phyloP scores from a whole-genome alignment of 2,113 vertebrate species.

The Megaptera novaeangliae region DNA sequence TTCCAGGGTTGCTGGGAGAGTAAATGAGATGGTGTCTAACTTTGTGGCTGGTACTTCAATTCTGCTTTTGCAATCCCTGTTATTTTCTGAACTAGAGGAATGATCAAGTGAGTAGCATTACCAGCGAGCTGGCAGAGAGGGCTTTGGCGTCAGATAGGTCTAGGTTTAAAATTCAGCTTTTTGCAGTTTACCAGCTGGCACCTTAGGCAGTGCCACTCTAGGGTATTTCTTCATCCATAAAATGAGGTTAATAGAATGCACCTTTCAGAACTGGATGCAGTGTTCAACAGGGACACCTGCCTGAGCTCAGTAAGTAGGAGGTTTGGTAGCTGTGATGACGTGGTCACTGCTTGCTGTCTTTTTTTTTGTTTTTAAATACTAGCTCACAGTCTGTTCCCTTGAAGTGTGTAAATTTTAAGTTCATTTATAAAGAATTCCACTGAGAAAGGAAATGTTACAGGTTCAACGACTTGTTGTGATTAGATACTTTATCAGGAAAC shows the following conservation, averaged over 20 bases:
- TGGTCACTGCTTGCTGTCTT: background rate
- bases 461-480: slow-evolving; percentile 77
- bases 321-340: background rate
- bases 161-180: background rate
- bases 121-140: background rate
- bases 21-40: background rate
- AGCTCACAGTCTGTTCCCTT: slow-evolving; percentile 16
- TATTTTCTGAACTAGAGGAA: background rate
- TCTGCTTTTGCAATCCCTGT: background rate
- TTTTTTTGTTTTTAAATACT: background rate
- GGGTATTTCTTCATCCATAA: background rate
- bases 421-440: slow-evolving; percentile 59
- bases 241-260: background rate
- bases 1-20: background rate
- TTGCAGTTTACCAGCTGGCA: background rate
- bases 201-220: background rate
- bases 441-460: slow-evolving; percentile 75
- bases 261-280: background rate
- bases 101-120: background rate
- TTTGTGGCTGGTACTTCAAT: background rate
- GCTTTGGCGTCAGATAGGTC: background rate
- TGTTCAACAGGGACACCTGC: background rate
- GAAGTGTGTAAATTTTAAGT: slow-evolving; percentile 52
- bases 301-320: background rate
- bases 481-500: slow-evolving; percentile 68